Base-by-base conservation (phyloP, 1,140 invertebrate species). In the Acromyrmex heyeri region DNA sequence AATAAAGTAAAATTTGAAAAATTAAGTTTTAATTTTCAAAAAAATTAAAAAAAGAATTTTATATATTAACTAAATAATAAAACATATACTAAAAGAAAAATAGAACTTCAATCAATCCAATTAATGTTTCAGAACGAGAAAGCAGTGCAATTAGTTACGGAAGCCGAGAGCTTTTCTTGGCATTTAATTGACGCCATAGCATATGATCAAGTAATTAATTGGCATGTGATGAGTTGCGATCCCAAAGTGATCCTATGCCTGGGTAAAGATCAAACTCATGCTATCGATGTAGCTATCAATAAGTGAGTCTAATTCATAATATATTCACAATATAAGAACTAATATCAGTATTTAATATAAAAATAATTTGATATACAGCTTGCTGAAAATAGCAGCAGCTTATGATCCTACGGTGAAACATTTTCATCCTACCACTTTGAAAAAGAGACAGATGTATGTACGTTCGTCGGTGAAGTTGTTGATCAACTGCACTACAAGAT, bases 161-260 rank as follows among this genome's bases (percentile, higher is more conserved):
- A 97, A 87, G 96, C 97, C 10, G 96, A 97, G 90, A 95, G 95
- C 75, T 97, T 97, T 93, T 95, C 97, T 1, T 98, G 97, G 97
- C 95, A 96, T 85, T 92, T 96, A 50, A 94, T 98, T 8, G 97
- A 97, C 85, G 96, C 96, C n/a, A 93, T 94, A 12, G 96, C 96
- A 34, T 97, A 97, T 87, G 97, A 97, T 91, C 96, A 96, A 73
- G 95, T 97, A 24, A 95, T 97, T 75, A 97, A 97, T 91, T 98
- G 97, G 97, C 97, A 97, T 86, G 96, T 98, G 2, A 97, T 97
- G 96, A 97, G 96, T 67, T 97, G 97, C 93, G 97, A 98, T 95
- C 96, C 97, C 0, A 94, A 96, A 78, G 97, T 97, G 86, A 96
- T 98, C 50, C 95, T 98, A 3, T 92, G 90, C 90, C 89, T 95